These are phyloP conservation scores for Anomalospiza imberbis DNA, from an alignment of 2,797 vertebrate species.

Conservation along the genomic window DNA sequence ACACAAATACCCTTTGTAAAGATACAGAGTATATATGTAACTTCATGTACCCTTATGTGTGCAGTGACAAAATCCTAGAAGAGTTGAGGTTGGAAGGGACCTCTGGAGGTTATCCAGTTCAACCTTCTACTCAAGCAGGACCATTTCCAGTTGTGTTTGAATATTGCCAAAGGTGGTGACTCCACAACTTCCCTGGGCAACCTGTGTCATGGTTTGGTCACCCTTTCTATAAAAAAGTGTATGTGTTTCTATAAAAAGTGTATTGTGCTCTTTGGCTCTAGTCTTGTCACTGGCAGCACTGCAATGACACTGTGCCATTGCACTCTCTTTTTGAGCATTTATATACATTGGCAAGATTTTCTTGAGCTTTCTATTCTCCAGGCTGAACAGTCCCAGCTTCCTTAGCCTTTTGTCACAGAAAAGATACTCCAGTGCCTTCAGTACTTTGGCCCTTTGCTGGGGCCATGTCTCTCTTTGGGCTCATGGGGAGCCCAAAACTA, in stretches of 20 bases:
- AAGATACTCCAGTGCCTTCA: background rate
- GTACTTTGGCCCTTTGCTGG: background rate
- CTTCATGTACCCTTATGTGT: fast-evolving
- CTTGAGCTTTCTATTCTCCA: background rate
- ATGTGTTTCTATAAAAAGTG: background rate
- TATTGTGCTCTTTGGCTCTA: background rate
- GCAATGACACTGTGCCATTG: too few species aligned
- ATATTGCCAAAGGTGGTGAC: background rate
- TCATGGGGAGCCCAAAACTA: too few species aligned
- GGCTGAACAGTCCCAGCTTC: background rate
- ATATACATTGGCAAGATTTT: background rate
- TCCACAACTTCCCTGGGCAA: background rate
- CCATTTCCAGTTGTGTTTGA: background rate
- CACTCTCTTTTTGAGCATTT: background rate
- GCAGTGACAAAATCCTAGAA: background rate
- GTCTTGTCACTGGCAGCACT: background rate
- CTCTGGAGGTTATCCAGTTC: background rate
- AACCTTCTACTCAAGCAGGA: background rate
- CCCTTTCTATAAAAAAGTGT: background rate
- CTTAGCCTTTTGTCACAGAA: background rate
- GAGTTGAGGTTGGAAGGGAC: background rate
- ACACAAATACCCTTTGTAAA: background rate
- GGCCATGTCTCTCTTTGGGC: background rate
- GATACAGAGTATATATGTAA: background rate
- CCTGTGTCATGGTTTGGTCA: background rate